Evolutionary conservation across 2,113 vertebrate species (phyloP), one percentile per base, ranked within the genome.

Genomic region (Hyaena hyaena): DNA sequence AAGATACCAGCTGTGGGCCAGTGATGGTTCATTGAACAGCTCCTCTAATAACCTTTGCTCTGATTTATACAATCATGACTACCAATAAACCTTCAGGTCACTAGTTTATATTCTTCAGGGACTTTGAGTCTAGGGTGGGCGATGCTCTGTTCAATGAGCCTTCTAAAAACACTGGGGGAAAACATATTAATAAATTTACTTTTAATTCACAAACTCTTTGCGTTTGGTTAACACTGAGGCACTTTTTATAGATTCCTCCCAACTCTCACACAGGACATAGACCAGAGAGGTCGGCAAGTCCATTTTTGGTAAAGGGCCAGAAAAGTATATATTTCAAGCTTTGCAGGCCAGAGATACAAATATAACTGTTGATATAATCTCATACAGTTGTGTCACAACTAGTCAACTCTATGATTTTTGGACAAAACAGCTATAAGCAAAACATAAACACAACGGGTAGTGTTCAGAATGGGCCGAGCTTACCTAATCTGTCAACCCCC

Each of bases 81-180:
- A 96, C 33, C 55, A 96, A 92, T 87, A 69, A 95, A 94, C 80
- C 84, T 90, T 80, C 53, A 81, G 94, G 43, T 93, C 21, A 95
- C 77, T 97, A 95, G 93, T 88, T 33, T 97, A 96, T 43, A 97
- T 85, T 97, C 96, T 94, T 96, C 97, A 85, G 88, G 92, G 96
- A 97, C 3, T 71, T 94, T 96, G 94, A 66, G 31, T 93, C 39
- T 98, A 96, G 45, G 80, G 65, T 88, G 95, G 92, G 55, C 97
- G 66, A n/a, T 92, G 53, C 86, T 95, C 88, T 97, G 96, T 76
- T 96, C 85, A 94, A 74, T 73, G 5, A 96, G 65, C 93, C 96
- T 97, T 94, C 84, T 97, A 98, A 94, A 97, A 92, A 66, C 93
- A 97, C 88, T 97, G 95, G n/a, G 95, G 97, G 95, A 87, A 80